Evolutionary conservation across 2,797 vertebrate genomes (phyloP).

Genomic region (Avahi laniger): DNA sequence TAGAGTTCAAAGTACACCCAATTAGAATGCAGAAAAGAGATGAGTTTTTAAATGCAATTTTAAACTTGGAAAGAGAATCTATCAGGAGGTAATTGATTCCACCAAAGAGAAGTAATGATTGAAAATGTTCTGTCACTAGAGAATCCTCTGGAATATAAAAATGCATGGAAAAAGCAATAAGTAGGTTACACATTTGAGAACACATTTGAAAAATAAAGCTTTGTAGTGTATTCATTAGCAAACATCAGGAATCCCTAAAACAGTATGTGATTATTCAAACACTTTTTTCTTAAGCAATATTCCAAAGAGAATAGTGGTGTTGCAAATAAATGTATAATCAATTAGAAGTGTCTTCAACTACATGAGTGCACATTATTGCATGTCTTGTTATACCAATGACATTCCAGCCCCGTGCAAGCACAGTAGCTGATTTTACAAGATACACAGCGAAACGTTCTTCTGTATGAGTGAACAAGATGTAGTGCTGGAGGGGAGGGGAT

Average conservation of each 20-base stretch:
- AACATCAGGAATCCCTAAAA: conserved; percentile 65
- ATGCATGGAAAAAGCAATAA: conserved; percentile 75
- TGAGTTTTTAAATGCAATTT: conserved; percentile 85
- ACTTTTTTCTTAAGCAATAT: conserved; percentile 57
- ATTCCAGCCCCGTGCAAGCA: neutral
- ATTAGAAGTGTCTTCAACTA: conserved; percentile 64
- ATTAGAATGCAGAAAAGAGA: conserved; percentile 84
- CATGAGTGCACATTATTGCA: conserved; percentile 35
- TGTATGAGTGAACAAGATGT: neutral
- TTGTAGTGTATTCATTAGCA: conserved; percentile 56
- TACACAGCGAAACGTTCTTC: neutral
- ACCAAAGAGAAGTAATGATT: conserved; percentile 83
- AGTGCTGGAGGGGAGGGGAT: neutral
- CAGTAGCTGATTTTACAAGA: conserved; percentile 55
- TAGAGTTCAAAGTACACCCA: conserved; percentile 75
- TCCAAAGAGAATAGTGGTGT: conserved; percentile 58
- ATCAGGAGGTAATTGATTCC: conserved; percentile 85
- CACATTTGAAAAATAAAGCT: conserved; percentile 73
- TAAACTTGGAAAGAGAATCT: conserved; percentile 83
- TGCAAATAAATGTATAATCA: conserved; percentile 70
- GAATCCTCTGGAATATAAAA: conserved; percentile 79
- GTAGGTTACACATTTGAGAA: conserved; percentile 61
- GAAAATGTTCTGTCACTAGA: conserved; percentile 80
- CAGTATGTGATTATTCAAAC: conserved; percentile 50
- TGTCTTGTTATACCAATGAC: conserved; percentile 50